These are phyloP conservation scores for Venusia cambrica DNA, from an alignment of 2,888 invertebrate genomes.

Conservation along the genomic window DNA sequence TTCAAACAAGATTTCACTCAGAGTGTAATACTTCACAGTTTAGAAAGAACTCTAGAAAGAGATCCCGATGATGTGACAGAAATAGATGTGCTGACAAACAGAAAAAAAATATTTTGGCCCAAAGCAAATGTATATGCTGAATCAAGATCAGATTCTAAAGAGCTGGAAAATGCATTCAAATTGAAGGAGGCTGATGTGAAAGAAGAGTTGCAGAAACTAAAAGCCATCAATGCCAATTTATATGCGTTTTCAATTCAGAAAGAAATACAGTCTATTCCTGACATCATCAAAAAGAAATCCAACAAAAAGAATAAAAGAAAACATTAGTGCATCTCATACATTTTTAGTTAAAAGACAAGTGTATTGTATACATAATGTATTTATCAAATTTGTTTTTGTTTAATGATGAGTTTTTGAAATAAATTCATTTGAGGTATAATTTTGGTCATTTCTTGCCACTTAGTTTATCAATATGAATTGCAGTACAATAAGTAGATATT, in stretches of 20 bases:
- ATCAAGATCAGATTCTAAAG: conserved; percentile 34
- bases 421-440: too few species aligned
- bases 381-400: too few species aligned
- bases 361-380: too few species aligned
- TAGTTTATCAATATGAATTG: too few species aligned
- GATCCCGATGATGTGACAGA: conserved; percentile 66
- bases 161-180: conserved; percentile 46
- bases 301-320: conserved; percentile 48
- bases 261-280: conserved; percentile 48
- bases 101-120: conserved; percentile 68
- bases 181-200: conserved; percentile 53
- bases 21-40: conserved; percentile 77
- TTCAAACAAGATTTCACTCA: conserved; percentile 81
- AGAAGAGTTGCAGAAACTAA: conserved; percentile 76
- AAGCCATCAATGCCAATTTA: conserved; percentile 80
- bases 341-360: too few species aligned
- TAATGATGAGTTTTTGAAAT: too few species aligned
- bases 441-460: too few species aligned
- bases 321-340: conserved; percentile 14
- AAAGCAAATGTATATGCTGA: conserved; percentile 33
- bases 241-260: conserved; percentile 78
- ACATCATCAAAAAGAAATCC: conserved; percentile 38
- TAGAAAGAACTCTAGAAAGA: conserved; percentile 83
- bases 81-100: conserved; percentile 62
- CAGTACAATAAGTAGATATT: too few species aligned